Evolutionary conservation across 2,113 vertebrate species (phyloP), one percentile per base, ranked within the genome.

Genomic region (Scopus umbretta): DNA sequence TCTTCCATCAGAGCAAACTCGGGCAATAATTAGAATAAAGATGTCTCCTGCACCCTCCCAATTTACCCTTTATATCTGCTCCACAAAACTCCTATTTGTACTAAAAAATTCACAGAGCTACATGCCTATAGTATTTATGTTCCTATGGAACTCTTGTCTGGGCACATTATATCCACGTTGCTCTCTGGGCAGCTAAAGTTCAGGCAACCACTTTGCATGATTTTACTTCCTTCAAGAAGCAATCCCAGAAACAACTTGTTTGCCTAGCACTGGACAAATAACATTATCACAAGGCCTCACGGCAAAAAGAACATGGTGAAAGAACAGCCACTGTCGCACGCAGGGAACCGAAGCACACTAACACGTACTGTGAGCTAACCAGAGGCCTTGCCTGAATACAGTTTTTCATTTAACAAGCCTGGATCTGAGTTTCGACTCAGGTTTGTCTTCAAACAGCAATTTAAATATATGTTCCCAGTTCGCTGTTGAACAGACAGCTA

Each of bases 131-230:
- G 4, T 30, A 61, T 1, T 1, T 6, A 49, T 22, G 25, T 16
- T 86, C 79, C 58, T 26, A 5, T 0, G 20, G 30, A 92, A 56
- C 29, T 65, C 26, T 63, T n/a, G 11, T 14, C 71, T 10, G 38
- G 42, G 19, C 38, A 62, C 0, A 0, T 10, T 72, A 42, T 8
- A 86, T 10, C 75, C 40, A 45, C 9, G 4, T 25, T 30, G 13
- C 27, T 58, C 40, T 40, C 34, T n/a, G 10, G 34, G 12, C 16
- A 86, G 13, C 26, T 68, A 2, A 52, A 88, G 45, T 40, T 82
- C 68, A 73, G 30, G n/a, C 14, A 71, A 75, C 8, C 3, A 2
- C 59, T 74, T 30, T 29, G 61, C 34, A 29, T 18, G 11, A 32
- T 29, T 78, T 80, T 15, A 21, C 23, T 10, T 93, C 58, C 47